Evolutionary conservation across 2,888 invertebrate species (phyloP), one percentile per base, ranked within the genome.

Genomic region (Phengaris alcon): DNA sequence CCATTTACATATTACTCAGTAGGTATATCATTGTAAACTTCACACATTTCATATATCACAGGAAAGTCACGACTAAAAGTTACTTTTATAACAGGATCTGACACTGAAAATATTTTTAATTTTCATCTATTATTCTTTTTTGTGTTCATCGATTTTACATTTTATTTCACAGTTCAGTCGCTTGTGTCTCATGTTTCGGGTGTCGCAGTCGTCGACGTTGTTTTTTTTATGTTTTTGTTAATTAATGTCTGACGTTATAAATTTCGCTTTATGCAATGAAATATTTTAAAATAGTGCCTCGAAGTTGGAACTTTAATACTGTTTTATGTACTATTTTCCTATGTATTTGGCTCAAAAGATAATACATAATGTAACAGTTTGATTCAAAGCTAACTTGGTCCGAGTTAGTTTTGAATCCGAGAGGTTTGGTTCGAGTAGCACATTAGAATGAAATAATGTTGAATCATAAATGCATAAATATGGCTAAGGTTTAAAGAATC

Each of bases 121-220:
- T 64, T 64, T 64, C 64, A 64, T 64, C 64, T 64, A 6, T 35
- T 44, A 35, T 64, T 44, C 64, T 64, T 64, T n/a, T 64, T 13
- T 10, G 64, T 64, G 35, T 64, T 64, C 64, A 64, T 64, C 64
- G 64, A 64, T 64, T 64, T 64, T 64, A 64, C 64, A 64, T 64
- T 64, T 64, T 64, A 64, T 64, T 64, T 64, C 64, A 35, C 64
- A 64, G 64, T 64, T 44, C 52, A 48, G 52, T 52, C 59, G 64
- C 64, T 35, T 44, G 35, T 64, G 64, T 44, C 64, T 64, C 64
- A 35, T 64, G 64, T 64, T 64, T 64, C 64, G 64, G 64, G 64
- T 64, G 64, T 64, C 35, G 35, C 35, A 35, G 35, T 35, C 64
- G 64, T 64, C 64, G 35, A 44, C 64, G 44, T 64, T 44, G 64